A percentile compares a stretch with the other conserved stretches of the same genome.
These are phyloP conservation scores for Carassius carassius DNA, from an alignment of 2,113 vertebrate species.

Conservation along the genomic window DNA sequence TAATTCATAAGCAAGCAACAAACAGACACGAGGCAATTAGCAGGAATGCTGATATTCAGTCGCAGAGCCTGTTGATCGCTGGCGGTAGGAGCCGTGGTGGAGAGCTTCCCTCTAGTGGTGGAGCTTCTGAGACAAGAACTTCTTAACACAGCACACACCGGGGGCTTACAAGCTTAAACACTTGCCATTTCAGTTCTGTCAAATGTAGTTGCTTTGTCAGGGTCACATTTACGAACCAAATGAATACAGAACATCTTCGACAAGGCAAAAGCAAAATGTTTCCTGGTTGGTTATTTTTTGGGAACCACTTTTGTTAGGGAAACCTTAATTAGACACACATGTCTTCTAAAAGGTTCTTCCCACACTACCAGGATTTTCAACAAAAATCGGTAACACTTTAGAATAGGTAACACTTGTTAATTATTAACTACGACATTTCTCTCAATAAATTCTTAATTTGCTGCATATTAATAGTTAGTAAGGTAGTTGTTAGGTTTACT, in stretches of 20 bases:
- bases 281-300: neutral
- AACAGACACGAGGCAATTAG: conserved; percentile 94
- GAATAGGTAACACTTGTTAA: too few relatives aligned
- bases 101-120: conserved; percentile 88
- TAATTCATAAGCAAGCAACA: conserved; percentile 97
- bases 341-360: neutral
- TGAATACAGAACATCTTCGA: conserved; percentile 1
- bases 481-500: too few relatives aligned
- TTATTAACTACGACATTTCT: too few relatives aligned
- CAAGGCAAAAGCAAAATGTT: neutral
- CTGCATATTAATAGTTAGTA: too few relatives aligned
- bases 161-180: neutral
- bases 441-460: too few relatives aligned
- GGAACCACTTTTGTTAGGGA: neutral
- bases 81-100: conserved; percentile 65
- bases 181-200: neutral
- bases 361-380: neutral
- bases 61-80: conserved; percentile 68
- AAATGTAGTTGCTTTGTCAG: neutral
- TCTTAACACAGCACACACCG: neutral
- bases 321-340: neutral
- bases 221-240: conserved; percentile 7
- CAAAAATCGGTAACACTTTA: too few relatives aligned
- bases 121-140: conserved; percentile 43
- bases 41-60: conserved; percentile 83